Evolutionary conservation across 2,888 invertebrate genomes (phyloP).

Genomic region (Xiphydria camelus): DNA sequence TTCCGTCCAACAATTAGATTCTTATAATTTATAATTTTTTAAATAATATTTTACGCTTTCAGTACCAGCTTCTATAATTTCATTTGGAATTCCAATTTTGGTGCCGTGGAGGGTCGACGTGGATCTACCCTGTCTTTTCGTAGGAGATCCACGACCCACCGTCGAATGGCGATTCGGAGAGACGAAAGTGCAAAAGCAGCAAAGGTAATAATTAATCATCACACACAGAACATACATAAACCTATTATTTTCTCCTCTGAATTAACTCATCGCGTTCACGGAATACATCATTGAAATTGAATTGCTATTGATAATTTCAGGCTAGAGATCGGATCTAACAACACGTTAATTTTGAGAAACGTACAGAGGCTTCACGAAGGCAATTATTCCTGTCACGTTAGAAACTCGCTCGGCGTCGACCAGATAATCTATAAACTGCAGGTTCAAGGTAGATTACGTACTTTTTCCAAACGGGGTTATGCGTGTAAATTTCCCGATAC

Average conservation of each 20-base stretch:
- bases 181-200: slow-evolving; percentile 48
- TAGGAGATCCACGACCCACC: slow-evolving; percentile 61
- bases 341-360: slow-evolving; percentile 59
- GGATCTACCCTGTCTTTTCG: slow-evolving; percentile 60
- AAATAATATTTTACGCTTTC: too few relatives aligned
- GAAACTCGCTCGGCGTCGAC: slow-evolving; percentile 61
- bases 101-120: slow-evolving; percentile 63
- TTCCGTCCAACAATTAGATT: too few relatives aligned
- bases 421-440: slow-evolving; percentile 61
- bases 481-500: too few relatives aligned
- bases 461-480: too few relatives aligned
- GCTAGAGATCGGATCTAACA: slow-evolving; percentile 59
- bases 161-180: slow-evolving; percentile 61
- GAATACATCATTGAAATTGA: background rate
- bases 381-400: slow-evolving; percentile 62
- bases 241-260: background rate
- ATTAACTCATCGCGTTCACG: background rate
- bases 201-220: slow-evolving; percentile 48
- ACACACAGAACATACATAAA: background rate
- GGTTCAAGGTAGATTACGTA: slow-evolving; percentile 65
- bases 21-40: too few relatives aligned
- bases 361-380: slow-evolving; percentile 62
- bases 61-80: slow-evolving; percentile 64
- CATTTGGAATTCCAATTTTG: slow-evolving; percentile 62
- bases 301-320: slow-evolving; percentile 31